Evolutionary conservation across 2,797 vertebrate species (phyloP).

Genomic region (Rhodeus uyekii): DNA sequence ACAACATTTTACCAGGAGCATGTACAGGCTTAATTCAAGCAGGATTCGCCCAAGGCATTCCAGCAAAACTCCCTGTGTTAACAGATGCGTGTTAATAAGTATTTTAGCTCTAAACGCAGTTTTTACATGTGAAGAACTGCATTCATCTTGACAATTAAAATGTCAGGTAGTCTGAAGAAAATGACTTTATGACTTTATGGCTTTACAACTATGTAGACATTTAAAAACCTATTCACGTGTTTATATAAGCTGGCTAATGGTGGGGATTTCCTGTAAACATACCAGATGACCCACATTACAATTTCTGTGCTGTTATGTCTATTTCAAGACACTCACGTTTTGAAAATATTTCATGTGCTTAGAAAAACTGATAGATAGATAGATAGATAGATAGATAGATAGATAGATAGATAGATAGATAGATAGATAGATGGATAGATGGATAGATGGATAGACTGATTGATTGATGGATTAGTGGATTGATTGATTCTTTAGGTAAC

Average conservation of each 20-base stretch:
- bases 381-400: not conserved
- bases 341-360: not conserved
- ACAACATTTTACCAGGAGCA: not conserved
- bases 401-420: not conserved
- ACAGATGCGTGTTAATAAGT: not conserved
- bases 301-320: not conserved
- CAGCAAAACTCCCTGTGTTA: not conserved
- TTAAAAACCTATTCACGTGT: not conserved
- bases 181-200: not conserved
- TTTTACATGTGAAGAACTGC: not conserved
- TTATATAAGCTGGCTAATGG: not conserved
- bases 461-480: not conserved
- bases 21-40: not conserved
- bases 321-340: not conserved
- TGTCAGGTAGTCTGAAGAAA: not conserved
- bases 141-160: not conserved
- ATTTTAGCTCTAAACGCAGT: not conserved
- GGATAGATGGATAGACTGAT: not conserved
- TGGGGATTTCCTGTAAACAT: constrained; percentile 2
- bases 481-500: not conserved
- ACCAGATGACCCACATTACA: not conserved
- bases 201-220: not conserved
- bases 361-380: not conserved
- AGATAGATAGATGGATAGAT: not conserved
- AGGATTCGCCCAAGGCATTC: constrained; percentile 1